Evolutionary conservation across 2,888 invertebrate species (phyloP).

Genomic region (Pedicia rivosa): DNA sequence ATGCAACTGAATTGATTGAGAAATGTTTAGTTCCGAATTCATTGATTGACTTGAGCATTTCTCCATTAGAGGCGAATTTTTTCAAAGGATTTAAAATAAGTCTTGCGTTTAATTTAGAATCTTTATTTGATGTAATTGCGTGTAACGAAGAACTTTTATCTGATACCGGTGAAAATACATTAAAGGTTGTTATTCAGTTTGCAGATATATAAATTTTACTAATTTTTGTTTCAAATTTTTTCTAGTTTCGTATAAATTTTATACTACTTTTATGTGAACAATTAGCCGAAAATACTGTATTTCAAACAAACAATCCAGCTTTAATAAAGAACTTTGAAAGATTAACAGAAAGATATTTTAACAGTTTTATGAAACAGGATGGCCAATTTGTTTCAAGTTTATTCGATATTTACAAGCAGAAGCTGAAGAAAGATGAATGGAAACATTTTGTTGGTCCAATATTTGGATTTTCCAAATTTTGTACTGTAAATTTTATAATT

Average conservation of each 20-base stretch:
- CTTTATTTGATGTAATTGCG: background rate
- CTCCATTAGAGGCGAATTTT: background rate
- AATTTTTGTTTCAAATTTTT: too few species aligned
- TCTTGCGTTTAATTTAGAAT: background rate
- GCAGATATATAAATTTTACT: too few species aligned
- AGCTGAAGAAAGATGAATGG: background rate
- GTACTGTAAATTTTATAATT: background rate
- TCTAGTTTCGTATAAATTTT: slow-evolving; percentile 1
- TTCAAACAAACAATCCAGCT: background rate
- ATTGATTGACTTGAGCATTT: too few species aligned
- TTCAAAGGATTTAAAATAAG: background rate
- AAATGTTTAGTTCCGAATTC: too few species aligned
- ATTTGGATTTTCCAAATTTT: background rate
- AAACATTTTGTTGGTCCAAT: background rate
- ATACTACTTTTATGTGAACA: background rate
- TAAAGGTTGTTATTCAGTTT: too few species aligned
- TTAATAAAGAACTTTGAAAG: background rate
- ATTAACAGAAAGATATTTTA: background rate
- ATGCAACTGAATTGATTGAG: too few species aligned
- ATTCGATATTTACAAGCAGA: background rate
- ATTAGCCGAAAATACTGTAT: background rate
- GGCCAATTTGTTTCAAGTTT: background rate
- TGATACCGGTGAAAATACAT: background rate
- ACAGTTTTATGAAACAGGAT: background rate
- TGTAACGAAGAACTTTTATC: background rate